A percentile compares a stretch with the other conserved stretches of the same genome.
Evolutionary conservation across 2,888 invertebrate species (phyloP).

Genomic region (Leptinotarsa tumamoca): DNA sequence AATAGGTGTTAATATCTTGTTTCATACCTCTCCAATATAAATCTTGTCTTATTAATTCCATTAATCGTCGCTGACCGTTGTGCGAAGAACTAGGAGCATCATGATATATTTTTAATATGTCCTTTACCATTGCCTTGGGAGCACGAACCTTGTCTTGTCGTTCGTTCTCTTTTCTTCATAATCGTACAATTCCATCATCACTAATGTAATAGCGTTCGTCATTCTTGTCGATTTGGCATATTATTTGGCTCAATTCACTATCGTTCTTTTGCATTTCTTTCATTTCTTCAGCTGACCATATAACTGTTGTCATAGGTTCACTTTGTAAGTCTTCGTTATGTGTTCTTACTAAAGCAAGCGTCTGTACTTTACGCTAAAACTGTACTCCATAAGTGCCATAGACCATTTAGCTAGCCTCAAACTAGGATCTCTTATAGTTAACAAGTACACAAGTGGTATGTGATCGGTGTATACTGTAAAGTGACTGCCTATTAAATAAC

Average conservation of each 20-base stretch:
- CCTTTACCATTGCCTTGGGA: background rate
- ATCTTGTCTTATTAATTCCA: background rate
- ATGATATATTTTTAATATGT: slow-evolving; percentile 37
- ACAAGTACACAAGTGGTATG: slow-evolving; percentile 45
- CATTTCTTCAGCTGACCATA: background rate
- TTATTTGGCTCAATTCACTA: background rate
- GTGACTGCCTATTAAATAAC: slow-evolving; percentile 49
- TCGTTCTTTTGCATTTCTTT: background rate
- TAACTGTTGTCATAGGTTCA: background rate
- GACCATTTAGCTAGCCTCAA: slow-evolving; percentile 46
- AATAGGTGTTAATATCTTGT: slow-evolving; percentile 40
- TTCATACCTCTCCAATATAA: slow-evolving; percentile 47
- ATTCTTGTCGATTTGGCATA: background rate
- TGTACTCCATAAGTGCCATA: slow-evolving; percentile 27
- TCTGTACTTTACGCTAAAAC: slow-evolving; percentile 27
- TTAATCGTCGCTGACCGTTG: background rate
- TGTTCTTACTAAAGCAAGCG: background rate
- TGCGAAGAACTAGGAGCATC: slow-evolving; percentile 24
- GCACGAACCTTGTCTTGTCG: slow-evolving; percentile 1
- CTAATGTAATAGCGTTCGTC: background rate
- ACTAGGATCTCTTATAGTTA: slow-evolving; percentile 43
- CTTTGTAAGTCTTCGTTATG: background rate
- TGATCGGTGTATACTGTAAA: slow-evolving; percentile 53
- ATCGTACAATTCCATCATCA: background rate
- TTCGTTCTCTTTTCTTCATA: background rate